Conservation (phyloP, 2,113 vertebrate genomes). For the Ceyx melanurus region DNA sequence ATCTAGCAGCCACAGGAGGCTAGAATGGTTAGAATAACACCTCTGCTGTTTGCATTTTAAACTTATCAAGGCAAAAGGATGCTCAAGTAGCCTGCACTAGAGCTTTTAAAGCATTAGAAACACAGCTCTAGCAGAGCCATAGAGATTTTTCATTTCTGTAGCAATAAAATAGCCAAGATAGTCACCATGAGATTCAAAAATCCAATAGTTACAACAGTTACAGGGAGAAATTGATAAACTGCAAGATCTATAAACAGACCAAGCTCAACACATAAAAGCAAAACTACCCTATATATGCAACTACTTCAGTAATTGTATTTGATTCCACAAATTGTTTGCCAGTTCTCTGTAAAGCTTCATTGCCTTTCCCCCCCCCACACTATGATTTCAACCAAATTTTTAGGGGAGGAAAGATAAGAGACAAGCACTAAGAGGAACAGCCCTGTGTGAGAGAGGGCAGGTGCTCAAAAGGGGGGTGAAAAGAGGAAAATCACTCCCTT, state of each 20-base stretch:
- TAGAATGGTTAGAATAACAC: not conserved
- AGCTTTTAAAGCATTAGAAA: not conserved
- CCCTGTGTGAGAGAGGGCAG: not conserved
- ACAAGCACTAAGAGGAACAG: not conserved
- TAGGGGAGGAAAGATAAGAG: not conserved
- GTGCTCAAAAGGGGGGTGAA: not conserved
- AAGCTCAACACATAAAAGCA: not conserved
- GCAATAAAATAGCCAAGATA: not conserved
- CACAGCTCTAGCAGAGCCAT: not conserved
- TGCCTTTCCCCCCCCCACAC: not conserved
- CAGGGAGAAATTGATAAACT: not conserved
- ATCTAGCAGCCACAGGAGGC: not conserved
- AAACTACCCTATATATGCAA: not conserved
- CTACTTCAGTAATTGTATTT: not conserved
- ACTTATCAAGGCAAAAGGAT: not conserved
- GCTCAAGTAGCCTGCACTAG: not conserved
- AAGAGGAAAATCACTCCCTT: not conserved
- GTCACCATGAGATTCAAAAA: not conserved
- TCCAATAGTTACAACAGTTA: not conserved
- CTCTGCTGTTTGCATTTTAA: not conserved
- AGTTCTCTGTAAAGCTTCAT: not conserved
- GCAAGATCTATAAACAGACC: conserved; percentile 1
- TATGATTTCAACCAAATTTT: not conserved
- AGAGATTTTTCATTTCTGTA: not conserved
- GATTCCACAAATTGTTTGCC: not conserved